Conservation (phyloP, 2,113 vertebrate genomes). For the Asarcornis scutulata region DNA sequence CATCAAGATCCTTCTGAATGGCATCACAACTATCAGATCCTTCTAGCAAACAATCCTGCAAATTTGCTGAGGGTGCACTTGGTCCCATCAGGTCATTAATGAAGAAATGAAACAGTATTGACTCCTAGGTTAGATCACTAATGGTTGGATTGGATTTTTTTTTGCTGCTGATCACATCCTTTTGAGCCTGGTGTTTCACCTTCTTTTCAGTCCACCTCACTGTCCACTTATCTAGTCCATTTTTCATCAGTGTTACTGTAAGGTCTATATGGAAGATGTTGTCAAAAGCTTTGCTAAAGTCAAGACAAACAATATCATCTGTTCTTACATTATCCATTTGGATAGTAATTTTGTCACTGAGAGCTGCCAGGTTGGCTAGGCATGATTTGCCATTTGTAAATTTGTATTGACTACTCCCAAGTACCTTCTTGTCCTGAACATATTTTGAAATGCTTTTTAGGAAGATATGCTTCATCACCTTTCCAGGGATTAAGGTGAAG, state of each 20-base stretch:
- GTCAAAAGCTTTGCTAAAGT: neutral
- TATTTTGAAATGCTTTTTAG: neutral
- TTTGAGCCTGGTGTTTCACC: neutral
- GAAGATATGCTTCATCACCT: neutral
- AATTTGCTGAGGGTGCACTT: neutral
- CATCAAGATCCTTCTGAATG: neutral
- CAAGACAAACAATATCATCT: neutral
- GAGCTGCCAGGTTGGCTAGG: neutral
- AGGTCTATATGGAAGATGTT: neutral
- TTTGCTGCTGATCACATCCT: neutral
- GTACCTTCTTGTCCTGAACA: neutral
- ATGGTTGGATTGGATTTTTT: neutral
- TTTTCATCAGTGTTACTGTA: neutral
- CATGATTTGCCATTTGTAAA: neutral
- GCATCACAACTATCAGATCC: neutral
- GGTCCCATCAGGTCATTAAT: neutral
- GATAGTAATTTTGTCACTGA: neutral
- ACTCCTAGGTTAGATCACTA: neutral
- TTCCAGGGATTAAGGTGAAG: neutral
- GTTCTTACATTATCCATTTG: neutral
- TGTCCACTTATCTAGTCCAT: neutral
- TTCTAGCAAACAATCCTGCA: neutral
- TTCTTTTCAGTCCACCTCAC: neutral
- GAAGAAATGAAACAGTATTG: neutral
- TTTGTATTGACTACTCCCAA: neutral